These are phyloP conservation scores for Vesta saturnalis DNA, from an alignment of 2,888 invertebrate species.

Conservation along the genomic window DNA sequence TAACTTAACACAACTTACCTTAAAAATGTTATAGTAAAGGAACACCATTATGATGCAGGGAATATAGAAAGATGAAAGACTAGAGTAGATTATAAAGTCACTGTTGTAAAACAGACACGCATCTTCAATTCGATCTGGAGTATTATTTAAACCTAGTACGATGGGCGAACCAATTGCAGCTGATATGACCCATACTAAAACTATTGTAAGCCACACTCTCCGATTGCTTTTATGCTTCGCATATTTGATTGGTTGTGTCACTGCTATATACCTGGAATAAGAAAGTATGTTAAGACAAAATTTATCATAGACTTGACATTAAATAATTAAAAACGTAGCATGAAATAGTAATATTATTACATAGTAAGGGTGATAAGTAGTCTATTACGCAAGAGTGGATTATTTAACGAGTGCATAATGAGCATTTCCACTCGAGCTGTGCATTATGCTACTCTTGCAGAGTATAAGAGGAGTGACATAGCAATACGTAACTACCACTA, in stretches of 20 bases:
- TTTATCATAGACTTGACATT: too few species aligned
- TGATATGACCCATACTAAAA: conserved; percentile 94
- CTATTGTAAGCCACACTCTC: conserved; percentile 94
- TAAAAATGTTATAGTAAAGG: conserved; percentile 97
- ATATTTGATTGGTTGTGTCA: conserved; percentile 98
- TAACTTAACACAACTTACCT: conserved; percentile 69
- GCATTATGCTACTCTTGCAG: too few species aligned
- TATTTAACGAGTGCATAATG: too few species aligned
- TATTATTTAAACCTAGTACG: conserved; percentile 94
- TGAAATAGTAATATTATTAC: too few species aligned
- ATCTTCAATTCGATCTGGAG: conserved; percentile 82
- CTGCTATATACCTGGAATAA: conserved; percentile 92
- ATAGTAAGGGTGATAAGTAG: too few species aligned
- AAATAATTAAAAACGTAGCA: too few species aligned
- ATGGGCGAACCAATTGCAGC: conserved; percentile 96
- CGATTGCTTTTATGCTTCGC: conserved; percentile 97
- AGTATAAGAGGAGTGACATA: too few species aligned
- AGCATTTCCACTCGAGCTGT: too few species aligned
- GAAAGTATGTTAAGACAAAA: too few species aligned
- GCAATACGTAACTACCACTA: too few species aligned
- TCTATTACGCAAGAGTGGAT: too few species aligned
- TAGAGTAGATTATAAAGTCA: conserved; percentile 97
- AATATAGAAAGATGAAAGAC: conserved; percentile 98
- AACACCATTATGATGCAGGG: conserved; percentile 99
- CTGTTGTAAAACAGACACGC: conserved; percentile 97